These are phyloP conservation scores for Drosophila basisetae DNA, from an alignment of 2,888 invertebrate genomes.

Conservation along the genomic window DNA sequence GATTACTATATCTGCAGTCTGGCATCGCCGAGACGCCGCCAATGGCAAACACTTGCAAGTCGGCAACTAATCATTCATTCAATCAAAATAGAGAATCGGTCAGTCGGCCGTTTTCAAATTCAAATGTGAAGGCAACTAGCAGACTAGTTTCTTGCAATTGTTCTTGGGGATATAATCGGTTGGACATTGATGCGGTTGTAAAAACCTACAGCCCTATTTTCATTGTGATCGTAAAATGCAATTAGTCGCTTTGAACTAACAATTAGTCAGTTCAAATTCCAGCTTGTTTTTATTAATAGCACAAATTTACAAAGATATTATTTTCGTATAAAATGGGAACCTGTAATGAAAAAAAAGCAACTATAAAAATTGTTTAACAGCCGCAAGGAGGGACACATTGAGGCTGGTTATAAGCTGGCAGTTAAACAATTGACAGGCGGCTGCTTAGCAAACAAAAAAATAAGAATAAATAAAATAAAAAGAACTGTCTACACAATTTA, in stretches of 20 bases:
- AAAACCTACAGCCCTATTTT: slow-evolving; percentile 42
- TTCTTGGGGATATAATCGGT: slow-evolving; percentile 43
- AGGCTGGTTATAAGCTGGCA: slow-evolving; percentile 50
- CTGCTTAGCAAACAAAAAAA: slow-evolving; percentile 19
- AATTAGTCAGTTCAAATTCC: slow-evolving; percentile 30
- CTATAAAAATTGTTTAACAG: slow-evolving; percentile 48
- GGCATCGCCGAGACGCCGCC: slow-evolving; percentile 64
- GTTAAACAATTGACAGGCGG: slow-evolving; percentile 61
- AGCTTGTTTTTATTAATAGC: slow-evolving; percentile 9
- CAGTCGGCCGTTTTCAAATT: slow-evolving; percentile 34
- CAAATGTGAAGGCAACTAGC: slow-evolving; percentile 15
- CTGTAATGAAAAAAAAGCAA: slow-evolving; percentile 36
- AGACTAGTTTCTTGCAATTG: slow-evolving; percentile 44
- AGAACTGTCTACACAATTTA: slow-evolving; percentile 54
- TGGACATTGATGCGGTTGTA: slow-evolving; percentile 30
- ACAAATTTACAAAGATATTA: slow-evolving; percentile 30
- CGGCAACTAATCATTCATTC: slow-evolving; percentile 59
- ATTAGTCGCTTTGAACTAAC: slow-evolving; percentile 48
- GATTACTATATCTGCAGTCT: slow-evolving; percentile 61
- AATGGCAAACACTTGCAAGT: slow-evolving; percentile 39
- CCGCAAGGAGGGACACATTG: slow-evolving; percentile 49
- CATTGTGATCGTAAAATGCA: slow-evolving; percentile 64
- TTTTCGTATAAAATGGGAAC: slow-evolving; percentile 16
- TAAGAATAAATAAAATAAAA: not conserved
- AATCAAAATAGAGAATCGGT: slow-evolving; percentile 57